Evolutionary conservation across 1,140 invertebrate species (phyloP), one percentile per base, ranked within the genome.

Genomic region (Drosophila suzukii): DNA sequence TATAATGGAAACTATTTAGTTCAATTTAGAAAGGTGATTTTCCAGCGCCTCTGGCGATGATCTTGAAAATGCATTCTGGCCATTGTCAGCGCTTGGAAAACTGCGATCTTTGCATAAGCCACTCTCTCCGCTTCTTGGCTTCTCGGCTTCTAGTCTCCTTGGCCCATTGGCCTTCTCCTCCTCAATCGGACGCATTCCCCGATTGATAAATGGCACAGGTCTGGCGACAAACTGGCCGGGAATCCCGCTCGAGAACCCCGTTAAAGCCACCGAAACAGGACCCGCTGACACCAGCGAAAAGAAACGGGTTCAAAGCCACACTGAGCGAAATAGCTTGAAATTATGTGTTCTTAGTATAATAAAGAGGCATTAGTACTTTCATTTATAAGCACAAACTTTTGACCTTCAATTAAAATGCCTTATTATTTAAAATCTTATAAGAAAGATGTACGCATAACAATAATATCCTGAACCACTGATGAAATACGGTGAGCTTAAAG

Each of bases 1-100:
- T 61, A 53, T 53, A 82, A 80, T 80, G 73, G 70, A 75, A 85
- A 75, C 78, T 86, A 90, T 90, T 90, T 84, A 81, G 88, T 88
- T 90, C 81, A 91, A 73, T 90, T 91, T 91, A 88, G 84, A 91
- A 91, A 89, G 89, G 88, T 68, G 88, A 84, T 91, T 90, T 91
- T 72, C 75, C 51, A 75, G 66, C 71, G 49, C 38, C 50, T 10
- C 15, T 49, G 11, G 53, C 59, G 66, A 10, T 76, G 73, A 76
- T 76, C 73, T 75, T 76, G 73, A 76, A 75, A 55, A 39, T 63
- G 49, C 36, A 44, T 60, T 49, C 55, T 41, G 24, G 11, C 27
- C 4, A 81, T 81, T 78, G 66, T 71, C 44, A 44, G 53, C 43
- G 34, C 3, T 13, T 13, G 27, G 17, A n/a, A 30, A 11, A 34